These are phyloP conservation scores for Chrysemys picta DNA, from an alignment of 2,113 vertebrate species.

Conservation along the genomic window DNA sequence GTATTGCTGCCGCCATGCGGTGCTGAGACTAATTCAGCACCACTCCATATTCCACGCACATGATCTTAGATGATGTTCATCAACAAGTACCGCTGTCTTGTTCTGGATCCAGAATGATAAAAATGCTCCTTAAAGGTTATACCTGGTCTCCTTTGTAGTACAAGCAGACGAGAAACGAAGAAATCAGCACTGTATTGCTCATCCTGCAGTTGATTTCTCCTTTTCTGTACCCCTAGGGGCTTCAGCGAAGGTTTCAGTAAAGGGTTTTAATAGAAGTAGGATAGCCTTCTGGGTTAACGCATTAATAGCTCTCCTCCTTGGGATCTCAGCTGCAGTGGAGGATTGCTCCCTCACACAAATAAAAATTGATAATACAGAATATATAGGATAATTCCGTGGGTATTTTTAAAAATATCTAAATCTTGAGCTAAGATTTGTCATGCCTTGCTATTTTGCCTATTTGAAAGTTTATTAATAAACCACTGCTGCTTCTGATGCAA, in stretches of 20 bases:
- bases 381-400: accelerated
- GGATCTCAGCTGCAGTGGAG: neutral
- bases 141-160: neutral
- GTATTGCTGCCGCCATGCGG: neutral
- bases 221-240: neutral
- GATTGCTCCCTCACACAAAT: neutral
- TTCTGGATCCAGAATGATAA: neutral
- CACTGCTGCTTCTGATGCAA: neutral
- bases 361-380: neutral
- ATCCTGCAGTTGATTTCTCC: neutral
- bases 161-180: neutral
- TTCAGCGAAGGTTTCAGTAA: neutral
- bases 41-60: neutral
- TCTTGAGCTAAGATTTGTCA: neutral
- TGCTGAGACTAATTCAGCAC: neutral
- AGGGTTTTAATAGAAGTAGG: neutral
- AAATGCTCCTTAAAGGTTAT: neutral
- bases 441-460: neutral
- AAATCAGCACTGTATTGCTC: neutral
- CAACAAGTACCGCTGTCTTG: neutral
- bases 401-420: neutral
- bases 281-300: neutral
- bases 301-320: neutral
- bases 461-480: neutral
- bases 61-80: neutral